phyloP scores from a whole-genome alignment of 1,140 invertebrate species.

The Arion vulgaris region DNA sequence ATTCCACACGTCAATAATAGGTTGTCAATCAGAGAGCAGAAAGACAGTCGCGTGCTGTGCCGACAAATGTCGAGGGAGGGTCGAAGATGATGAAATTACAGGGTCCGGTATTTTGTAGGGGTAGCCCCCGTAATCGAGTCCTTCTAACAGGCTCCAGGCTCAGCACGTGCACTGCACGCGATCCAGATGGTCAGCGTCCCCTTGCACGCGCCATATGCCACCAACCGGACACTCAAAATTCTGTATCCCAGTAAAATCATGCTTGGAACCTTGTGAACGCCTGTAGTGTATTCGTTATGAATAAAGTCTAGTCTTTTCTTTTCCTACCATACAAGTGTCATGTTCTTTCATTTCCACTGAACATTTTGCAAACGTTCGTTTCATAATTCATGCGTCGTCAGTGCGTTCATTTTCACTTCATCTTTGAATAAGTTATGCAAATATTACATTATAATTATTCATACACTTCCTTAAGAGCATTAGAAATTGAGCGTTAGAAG shows the following conservation, averaged over 20 bases:
- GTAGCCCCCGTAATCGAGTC: slow-evolving; percentile 30
- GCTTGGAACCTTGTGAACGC: background rate
- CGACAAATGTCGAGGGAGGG: slow-evolving; percentile 32
- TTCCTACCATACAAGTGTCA: background rate
- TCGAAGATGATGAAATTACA: slow-evolving; percentile 39
- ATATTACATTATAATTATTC: background rate
- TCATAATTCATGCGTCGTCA: background rate
- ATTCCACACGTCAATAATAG: background rate
- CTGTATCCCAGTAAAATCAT: background rate
- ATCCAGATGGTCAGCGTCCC: slow-evolving; percentile 39
- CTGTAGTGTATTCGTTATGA: background rate
- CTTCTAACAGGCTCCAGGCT: slow-evolving; percentile 5
- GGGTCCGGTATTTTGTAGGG: slow-evolving; percentile 9
- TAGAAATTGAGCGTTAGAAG: background rate
- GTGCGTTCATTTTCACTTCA: background rate
- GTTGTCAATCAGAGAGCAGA: slow-evolving; percentile 16
- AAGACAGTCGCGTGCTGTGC: slow-evolving; percentile 19
- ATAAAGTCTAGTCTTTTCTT: background rate
- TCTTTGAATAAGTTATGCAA: background rate
- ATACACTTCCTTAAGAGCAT: background rate
- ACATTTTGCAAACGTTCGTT: background rate
- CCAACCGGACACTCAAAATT: slow-evolving; percentile 15
- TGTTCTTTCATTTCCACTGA: background rate
- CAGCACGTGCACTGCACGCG: slow-evolving; percentile 35
- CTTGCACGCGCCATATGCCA: slow-evolving; percentile 37